phyloP scores from a whole-genome alignment of 1,140 invertebrate genomes.

The Leucophenga varia region DNA sequence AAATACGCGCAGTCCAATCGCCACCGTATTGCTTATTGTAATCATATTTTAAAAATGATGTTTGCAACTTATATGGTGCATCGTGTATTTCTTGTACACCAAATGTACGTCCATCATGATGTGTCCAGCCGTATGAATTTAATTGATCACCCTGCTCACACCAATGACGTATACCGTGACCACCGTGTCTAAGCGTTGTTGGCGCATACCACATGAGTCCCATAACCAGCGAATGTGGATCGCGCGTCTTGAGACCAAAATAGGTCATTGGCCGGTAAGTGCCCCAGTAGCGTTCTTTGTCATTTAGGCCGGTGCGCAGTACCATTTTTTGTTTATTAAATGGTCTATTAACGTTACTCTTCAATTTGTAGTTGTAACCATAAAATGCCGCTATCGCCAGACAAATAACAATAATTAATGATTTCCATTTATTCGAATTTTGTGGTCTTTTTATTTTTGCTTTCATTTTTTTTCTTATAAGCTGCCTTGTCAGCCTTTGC shows the following conservation, averaged over 20 bases:
- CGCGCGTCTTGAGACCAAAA: constrained; percentile 87
- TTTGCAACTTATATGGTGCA: constrained; percentile 72
- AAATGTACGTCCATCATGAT: constrained; percentile 91
- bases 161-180: constrained; percentile 83
- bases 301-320: constrained; percentile 65
- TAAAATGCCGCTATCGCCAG: constrained; percentile 70
- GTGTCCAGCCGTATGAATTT: constrained; percentile 79
- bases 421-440: constrained; percentile 54
- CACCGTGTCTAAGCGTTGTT: constrained; percentile 64
- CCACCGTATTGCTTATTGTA: constrained; percentile 81
- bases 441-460: too few relatives aligned
- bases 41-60: constrained; percentile 84
- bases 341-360: constrained; percentile 86
- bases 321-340: constrained; percentile 68
- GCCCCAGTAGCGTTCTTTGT: constrained; percentile 88
- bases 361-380: constrained; percentile 78
- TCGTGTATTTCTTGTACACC: constrained; percentile 90
- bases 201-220: constrained; percentile 97
- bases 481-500: too few relatives aligned
- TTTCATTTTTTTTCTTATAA: too few relatives aligned
- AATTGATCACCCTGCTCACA: constrained; percentile 89
- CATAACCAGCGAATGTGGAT: constrained; percentile 82
- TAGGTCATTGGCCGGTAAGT: constrained; percentile 86
- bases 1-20: constrained; percentile 89
- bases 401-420: constrained; percentile 39